A percentile compares a stretch with the other conserved stretches of the same genome.
Evolutionary conservation across 2,888 invertebrate species (phyloP).

Genomic region (Heteropelma amictum): DNA sequence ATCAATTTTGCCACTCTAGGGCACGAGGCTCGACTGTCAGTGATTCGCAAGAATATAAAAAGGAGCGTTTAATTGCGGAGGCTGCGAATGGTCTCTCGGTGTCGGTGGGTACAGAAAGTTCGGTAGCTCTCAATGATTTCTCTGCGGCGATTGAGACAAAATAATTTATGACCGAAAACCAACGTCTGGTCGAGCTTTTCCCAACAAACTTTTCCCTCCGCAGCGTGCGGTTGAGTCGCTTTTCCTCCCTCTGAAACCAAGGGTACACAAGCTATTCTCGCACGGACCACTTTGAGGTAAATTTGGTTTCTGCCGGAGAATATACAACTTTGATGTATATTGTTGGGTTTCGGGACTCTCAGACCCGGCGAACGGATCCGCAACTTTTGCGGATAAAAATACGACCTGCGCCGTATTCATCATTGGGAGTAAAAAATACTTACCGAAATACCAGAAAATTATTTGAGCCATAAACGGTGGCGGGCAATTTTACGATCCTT

Average conservation of each 20-base stretch:
- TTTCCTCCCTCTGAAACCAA: neutral
- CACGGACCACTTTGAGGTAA: no score
- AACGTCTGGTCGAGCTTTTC: neutral
- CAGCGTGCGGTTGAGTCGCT: no score
- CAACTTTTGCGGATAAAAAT: neutral
- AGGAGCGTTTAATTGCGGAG: conserved; percentile 29
- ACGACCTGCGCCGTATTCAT: neutral
- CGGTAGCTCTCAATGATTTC: conserved; percentile 48
- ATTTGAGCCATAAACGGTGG: conserved; percentile 12
- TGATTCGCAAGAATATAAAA: neutral
- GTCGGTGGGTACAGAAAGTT: neutral
- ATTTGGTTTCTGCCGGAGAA: neutral
- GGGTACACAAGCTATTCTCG: no score
- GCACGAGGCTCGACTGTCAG: neutral
- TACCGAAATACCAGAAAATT: conserved; percentile 18
- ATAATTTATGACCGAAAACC: conserved; percentile 12
- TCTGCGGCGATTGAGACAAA: conserved; percentile 12
- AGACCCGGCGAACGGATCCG: neutral
- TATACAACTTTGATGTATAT: neutral
- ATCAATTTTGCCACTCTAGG: neutral
- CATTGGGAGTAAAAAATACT: neutral
- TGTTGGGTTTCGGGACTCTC: neutral
- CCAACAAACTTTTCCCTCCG: conserved; percentile 2
- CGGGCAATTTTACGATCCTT: neutral
- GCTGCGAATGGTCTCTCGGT: neutral